These are phyloP conservation scores for Timema podura DNA, from an alignment of 2,888 invertebrate species.

Conservation along the genomic window DNA sequence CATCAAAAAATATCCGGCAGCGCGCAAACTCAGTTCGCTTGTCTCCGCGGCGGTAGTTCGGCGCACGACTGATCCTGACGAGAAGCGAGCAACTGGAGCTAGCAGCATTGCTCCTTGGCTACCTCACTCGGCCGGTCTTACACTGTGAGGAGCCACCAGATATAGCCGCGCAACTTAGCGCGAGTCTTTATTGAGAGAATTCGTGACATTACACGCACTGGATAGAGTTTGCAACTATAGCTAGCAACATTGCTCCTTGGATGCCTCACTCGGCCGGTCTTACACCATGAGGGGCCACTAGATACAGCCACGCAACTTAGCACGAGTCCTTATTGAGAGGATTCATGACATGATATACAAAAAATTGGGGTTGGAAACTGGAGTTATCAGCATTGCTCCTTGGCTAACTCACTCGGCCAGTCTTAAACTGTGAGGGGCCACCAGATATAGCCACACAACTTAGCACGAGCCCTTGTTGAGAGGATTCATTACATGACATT, in stretches of 20 bases:
- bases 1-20: background rate
- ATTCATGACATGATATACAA: background rate
- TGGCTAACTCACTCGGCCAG: background rate
- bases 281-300: too few species aligned
- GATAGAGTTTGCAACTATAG: too few species aligned
- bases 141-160: background rate
- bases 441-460: constrained; percentile 12
- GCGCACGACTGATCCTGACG: constrained; percentile 11
- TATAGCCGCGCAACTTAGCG: constrained; percentile 5
- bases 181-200: too few species aligned
- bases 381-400: constrained; percentile 5
- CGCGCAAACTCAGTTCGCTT: background rate
- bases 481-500: too few species aligned
- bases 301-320: too few species aligned
- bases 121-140: background rate
- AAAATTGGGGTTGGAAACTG: background rate
- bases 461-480: too few species aligned
- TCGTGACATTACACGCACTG: too few species aligned
- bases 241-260: too few species aligned
- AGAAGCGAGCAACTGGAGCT: constrained; percentile 13
- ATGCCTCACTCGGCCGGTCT: too few species aligned
- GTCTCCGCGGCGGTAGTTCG: constrained; percentile 10
- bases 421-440: background rate
- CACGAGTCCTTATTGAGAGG: background rate
- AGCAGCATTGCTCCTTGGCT: constrained; percentile 8